These are phyloP conservation scores for Umimayanthus chanpuru DNA, from an alignment of 92 coral and sea anemone species.

Conservation along the genomic window DNA sequence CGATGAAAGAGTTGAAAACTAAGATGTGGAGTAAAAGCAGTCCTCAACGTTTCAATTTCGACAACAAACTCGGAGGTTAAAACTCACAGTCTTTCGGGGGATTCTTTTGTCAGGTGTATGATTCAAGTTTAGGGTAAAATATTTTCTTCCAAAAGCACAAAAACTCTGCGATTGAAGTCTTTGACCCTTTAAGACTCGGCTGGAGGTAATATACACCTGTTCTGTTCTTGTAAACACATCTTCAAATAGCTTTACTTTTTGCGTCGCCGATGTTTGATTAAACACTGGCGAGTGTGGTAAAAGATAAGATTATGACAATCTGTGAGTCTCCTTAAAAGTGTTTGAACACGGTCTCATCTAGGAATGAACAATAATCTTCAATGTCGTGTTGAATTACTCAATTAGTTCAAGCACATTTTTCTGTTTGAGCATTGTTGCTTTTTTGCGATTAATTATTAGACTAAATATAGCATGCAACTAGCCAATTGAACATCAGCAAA, in stretches of 20 bases:
- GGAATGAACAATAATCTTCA: neutral
- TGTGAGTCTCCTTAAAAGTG: neutral
- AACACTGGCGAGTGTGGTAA: neutral
- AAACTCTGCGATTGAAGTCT: neutral
- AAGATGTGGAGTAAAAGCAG: too few relatives aligned
- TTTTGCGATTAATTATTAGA: neutral
- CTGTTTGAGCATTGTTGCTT: neutral
- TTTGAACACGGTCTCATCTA: neutral
- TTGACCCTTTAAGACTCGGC: neutral
- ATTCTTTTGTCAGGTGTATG: neutral
- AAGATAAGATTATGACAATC: neutral
- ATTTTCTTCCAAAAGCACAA: neutral
- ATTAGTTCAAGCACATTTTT: neutral
- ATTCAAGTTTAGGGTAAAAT: neutral
- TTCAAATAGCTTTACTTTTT: neutral
- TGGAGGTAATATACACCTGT: slow-evolving; percentile 25
- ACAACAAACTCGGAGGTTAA: neutral
- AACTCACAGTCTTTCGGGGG: neutral
- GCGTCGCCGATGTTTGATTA: neutral
- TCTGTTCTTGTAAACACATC: slow-evolving; percentile 13
- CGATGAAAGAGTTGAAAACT: too few relatives aligned
- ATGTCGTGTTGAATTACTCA: neutral
- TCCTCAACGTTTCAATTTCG: neutral
- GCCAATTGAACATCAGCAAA: neutral
- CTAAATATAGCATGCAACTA: neutral